These are phyloP conservation scores for Aquatica leii DNA, from an alignment of 2,888 invertebrate genomes.

Conservation along the genomic window DNA sequence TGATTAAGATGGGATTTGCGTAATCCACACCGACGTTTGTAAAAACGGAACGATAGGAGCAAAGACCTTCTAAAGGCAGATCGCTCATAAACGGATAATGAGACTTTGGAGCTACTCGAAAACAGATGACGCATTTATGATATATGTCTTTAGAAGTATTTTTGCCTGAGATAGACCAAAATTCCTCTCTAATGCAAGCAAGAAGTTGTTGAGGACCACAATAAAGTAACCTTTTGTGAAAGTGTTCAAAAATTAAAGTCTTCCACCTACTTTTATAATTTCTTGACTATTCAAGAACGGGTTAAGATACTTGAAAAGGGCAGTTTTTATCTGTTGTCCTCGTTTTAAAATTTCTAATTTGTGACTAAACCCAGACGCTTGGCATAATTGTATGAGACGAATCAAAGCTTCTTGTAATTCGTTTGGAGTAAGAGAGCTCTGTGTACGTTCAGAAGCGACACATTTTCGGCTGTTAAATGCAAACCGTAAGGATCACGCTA, in stretches of 20 bases:
- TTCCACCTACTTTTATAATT: neutral
- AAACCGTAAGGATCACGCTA: neutral
- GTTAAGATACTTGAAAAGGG: neutral
- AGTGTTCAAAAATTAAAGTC: neutral
- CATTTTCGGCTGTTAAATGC: neutral
- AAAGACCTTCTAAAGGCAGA: neutral
- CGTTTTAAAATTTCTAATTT: no score
- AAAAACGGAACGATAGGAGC: neutral
- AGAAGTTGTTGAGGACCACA: neutral
- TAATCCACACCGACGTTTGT: neutral
- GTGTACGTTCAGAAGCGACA: neutral
- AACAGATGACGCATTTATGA: neutral
- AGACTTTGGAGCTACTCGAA: neutral
- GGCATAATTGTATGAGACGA: no score
- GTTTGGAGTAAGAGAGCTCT: neutral
- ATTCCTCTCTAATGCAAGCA: neutral
- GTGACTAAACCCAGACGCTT: no score
- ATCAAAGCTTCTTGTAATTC: no score
- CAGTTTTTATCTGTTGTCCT: no score
- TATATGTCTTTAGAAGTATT: neutral
- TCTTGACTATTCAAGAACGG: neutral
- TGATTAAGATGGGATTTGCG: neutral
- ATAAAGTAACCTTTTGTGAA: neutral
- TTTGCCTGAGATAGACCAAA: neutral
- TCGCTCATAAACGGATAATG: neutral